Evolutionary conservation across 2,888 invertebrate genomes (phyloP).

Genomic region (Chrysolina oricalcia): DNA sequence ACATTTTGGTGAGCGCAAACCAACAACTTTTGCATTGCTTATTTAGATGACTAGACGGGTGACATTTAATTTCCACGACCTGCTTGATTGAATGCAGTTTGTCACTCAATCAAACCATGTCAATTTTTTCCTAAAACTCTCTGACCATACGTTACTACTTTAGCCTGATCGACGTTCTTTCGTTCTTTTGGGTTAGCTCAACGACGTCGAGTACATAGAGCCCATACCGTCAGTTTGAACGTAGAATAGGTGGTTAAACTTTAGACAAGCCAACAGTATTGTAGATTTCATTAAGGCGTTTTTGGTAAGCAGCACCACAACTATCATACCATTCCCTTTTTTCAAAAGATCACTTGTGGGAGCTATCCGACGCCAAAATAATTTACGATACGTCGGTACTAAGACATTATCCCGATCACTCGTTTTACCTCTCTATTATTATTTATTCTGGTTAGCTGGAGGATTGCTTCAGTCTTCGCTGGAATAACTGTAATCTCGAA

Average conservation of each 20-base stretch:
- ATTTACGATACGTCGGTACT: constrained; percentile 9
- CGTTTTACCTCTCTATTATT: constrained; percentile 1
- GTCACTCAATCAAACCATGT: too few relatives aligned
- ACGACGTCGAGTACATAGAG: not conserved
- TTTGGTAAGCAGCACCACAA: not conserved
- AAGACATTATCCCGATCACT: not conserved
- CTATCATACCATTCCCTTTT: not conserved
- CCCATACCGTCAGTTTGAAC: constrained; percentile 36
- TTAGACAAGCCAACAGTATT: constrained; percentile 25
- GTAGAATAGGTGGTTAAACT: constrained; percentile 35
- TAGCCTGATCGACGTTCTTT: too few relatives aligned
- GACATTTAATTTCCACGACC: too few relatives aligned
- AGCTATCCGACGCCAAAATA: constrained; percentile 10
- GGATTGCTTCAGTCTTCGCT: constrained; percentile 35
- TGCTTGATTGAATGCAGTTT: too few relatives aligned
- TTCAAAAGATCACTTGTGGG: not conserved
- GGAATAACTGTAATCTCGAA: not conserved
- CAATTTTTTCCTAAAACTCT: too few relatives aligned
- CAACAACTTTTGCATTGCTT: too few relatives aligned
- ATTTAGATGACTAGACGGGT: too few relatives aligned
- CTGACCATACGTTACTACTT: too few relatives aligned
- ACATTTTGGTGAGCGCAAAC: too few relatives aligned
- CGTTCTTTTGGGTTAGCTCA: not conserved
- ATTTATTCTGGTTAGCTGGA: not conserved
- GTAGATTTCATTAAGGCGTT: constrained; percentile 6